These are phyloP conservation scores for Pachyrhynchus sulphureomaculatus DNA, from an alignment of 1,140 invertebrate genomes.

Conservation along the genomic window DNA sequence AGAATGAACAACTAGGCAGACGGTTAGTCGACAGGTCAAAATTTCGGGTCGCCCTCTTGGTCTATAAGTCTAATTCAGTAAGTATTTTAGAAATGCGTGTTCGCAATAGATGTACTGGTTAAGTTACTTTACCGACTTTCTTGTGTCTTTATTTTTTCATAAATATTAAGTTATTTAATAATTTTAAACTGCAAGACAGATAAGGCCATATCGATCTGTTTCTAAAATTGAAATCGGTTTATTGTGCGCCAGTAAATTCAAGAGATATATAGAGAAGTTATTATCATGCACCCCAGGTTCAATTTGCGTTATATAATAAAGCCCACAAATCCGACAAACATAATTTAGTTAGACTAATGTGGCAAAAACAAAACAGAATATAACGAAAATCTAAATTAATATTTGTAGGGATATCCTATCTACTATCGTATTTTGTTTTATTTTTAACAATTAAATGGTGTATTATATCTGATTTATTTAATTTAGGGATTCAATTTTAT, in stretches of 20 bases:
- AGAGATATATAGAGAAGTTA: conserved; percentile 37
- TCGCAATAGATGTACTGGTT: no score
- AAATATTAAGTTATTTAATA: no score
- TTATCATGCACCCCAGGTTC: conserved; percentile 35
- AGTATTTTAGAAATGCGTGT: no score
- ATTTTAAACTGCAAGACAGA: no score
- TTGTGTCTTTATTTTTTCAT: no score
- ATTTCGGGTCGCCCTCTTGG: no score
- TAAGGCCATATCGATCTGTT: conserved; percentile 28
- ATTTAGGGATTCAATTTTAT: not conserved
- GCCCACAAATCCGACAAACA: conserved; percentile 16
- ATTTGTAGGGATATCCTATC: conserved; percentile 3
- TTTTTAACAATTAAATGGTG: conserved; percentile 9
- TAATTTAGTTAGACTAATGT: conserved; percentile 24
- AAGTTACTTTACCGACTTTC: no score
- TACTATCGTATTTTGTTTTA: not conserved
- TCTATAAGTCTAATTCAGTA: no score
- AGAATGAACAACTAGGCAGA: no score
- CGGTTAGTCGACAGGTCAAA: no score
- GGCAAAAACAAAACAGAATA: conserved; percentile 20
- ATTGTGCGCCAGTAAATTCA: conserved; percentile 39
- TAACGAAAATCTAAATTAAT: conserved; percentile 28
- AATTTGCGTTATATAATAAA: conserved; percentile 28
- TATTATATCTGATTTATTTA: not conserved
- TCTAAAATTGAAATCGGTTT: conserved; percentile 40